These are phyloP conservation scores for Parnassius orleans DNA, from an alignment of 2,888 invertebrate genomes.

Conservation along the genomic window DNA sequence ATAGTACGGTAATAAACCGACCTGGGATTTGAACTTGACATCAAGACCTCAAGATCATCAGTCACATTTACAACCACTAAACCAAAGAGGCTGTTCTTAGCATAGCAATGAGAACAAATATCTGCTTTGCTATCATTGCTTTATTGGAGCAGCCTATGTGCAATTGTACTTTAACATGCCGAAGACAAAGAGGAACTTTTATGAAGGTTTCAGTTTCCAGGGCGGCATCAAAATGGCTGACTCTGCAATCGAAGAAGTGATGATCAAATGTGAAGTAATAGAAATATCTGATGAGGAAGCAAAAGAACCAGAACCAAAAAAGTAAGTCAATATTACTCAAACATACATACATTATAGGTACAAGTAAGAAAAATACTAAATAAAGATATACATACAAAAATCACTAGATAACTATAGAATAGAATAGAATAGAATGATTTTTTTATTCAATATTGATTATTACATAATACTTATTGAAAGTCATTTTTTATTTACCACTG, in stretches of 20 bases:
- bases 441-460: too few relatives aligned
- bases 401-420: background rate
- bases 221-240: conserved; percentile 12
- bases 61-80: too few relatives aligned
- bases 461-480: too few relatives aligned
- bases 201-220: background rate
- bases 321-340: conserved; percentile 36
- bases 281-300: conserved; percentile 66
- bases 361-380: background rate
- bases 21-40: background rate
- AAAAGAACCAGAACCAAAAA: conserved; percentile 34
- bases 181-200: too few relatives aligned
- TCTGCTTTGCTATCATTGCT: too few relatives aligned
- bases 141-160: too few relatives aligned
- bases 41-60: background rate
- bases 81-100: too few relatives aligned
- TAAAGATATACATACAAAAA: background rate
- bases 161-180: too few relatives aligned
- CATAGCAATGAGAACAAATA: too few relatives aligned
- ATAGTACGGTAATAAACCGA: too few relatives aligned
- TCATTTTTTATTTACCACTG: too few relatives aligned
- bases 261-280: conserved; percentile 64
- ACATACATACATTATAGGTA: background rate
- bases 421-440: too few relatives aligned
- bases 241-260: conserved; percentile 45